Evolutionary conservation across 1,140 invertebrate genomes (phyloP), one percentile per base, ranked within the genome.

Genomic region (Ganaspis sp.): DNA sequence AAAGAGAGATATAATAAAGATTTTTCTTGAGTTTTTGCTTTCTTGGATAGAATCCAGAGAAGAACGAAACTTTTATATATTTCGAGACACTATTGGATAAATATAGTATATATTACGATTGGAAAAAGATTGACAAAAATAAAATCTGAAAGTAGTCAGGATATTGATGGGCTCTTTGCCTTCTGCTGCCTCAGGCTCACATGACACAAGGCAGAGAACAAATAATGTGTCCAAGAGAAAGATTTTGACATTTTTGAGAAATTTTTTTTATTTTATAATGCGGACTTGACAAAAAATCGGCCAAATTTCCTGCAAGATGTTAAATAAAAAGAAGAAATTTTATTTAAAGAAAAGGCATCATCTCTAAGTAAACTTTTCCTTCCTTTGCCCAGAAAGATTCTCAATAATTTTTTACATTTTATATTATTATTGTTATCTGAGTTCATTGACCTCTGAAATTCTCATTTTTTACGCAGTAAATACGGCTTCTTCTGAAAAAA

Each of bases 171-270:
- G 11, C 11, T 26, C 4, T 64, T 64, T 4, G 9, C 6, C 4
- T 29, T 12, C 23, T 64, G 58, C 58, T 64, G 58, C 58, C 58
- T n/a, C 26, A 1, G 71, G 26, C 69, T 3, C 17, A 12, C 4
- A 11, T 9, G 69, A 19, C 21, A 78, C 34, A 75, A 72, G 74
- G 73, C 77, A 64, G 21, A 38, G 23, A 40, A 79, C 73, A 79
- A 79, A 79, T 72, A 79, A 74, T 76, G 74, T 76, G 72, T 71
- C 64, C 70, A 75, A 75, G 70, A 72, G 69, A 73, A 34, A 45
- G 45, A 71, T 73, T 72, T 37, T 12, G 23, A 29, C 12, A n/a
- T 64, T 64, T 64, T 0, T 6, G 11, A 64, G 8, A 64, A 26
- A n/a, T 4, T 15, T 17, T 6, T 34, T 34, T 34, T n/a, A n/a